A percentile compares a stretch with the other conserved stretches of the same genome.
phyloP scores from a whole-genome alignment of 2,888 invertebrate genomes.

The Eupithecia inturbata region DNA sequence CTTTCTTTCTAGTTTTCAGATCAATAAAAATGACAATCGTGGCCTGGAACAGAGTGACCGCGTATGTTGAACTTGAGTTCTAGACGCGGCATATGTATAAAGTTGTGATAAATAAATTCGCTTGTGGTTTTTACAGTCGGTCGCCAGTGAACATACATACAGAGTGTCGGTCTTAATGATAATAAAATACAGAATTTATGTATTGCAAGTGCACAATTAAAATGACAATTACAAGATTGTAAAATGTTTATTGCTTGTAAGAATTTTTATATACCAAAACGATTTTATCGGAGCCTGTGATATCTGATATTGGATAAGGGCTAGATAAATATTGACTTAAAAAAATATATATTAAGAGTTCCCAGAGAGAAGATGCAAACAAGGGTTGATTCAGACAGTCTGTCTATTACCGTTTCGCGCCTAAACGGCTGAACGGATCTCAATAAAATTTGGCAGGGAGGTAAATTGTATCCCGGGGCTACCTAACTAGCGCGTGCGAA shows the following conservation, averaged over 20 bases:
- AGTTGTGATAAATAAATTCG: slow-evolving; percentile 6
- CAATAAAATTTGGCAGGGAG: too few relatives aligned
- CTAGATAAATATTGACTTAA: slow-evolving; percentile 14
- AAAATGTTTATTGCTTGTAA: slow-evolving; percentile 62
- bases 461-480: too few relatives aligned
- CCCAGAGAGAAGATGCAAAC: not conserved
- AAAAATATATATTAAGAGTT: not conserved
- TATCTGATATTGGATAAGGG: slow-evolving; percentile 54
- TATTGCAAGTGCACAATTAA: slow-evolving; percentile 62
- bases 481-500: too few relatives aligned
- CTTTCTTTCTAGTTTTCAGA: not conserved
- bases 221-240: slow-evolving; percentile 63
- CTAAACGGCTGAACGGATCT: too few relatives aligned
- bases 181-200: slow-evolving; percentile 72
- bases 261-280: slow-evolving; percentile 58
- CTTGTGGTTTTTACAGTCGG: slow-evolving; percentile 4
- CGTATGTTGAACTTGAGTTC: not conserved
- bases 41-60: not conserved
- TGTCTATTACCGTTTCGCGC: too few relatives aligned
- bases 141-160: slow-evolving; percentile 48
- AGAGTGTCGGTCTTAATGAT: slow-evolving; percentile 71
- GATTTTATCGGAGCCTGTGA: slow-evolving; percentile 55
- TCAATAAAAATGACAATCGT: not conserved
- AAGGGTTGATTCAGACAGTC: not conserved
- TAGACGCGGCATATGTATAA: not conserved